Conservation (phyloP, 2,113 vertebrate species). For the Lophochroa leadbeateri region DNA sequence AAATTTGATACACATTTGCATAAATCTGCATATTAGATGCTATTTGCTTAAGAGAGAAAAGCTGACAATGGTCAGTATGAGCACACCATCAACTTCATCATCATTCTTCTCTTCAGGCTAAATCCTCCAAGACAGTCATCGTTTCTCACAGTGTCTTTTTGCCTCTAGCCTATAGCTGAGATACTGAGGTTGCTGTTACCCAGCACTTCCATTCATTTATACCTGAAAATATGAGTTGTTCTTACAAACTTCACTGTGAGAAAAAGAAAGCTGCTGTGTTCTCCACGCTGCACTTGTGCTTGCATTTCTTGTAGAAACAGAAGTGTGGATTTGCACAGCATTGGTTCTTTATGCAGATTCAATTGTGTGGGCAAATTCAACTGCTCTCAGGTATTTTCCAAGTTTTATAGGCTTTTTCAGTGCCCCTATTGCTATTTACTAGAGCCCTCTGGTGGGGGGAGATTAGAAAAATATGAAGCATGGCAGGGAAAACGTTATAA, state of each 20-base stretch:
- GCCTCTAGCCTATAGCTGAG: not conserved
- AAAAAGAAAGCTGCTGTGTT: not conserved
- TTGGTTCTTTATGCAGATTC: not conserved
- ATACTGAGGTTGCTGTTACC: not conserved
- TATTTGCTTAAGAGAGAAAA: not conserved
- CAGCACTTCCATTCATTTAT: not conserved
- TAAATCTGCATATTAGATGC: not conserved
- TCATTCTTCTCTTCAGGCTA: not conserved
- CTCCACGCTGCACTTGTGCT: not conserved
- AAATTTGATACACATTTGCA: not conserved
- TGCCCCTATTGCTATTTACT: not conserved
- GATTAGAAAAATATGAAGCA: not conserved
- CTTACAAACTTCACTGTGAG: not conserved
- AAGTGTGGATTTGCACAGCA: not conserved
- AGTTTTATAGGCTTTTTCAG: not conserved
- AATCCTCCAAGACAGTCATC: not conserved
- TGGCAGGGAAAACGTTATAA: not conserved
- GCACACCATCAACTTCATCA: not conserved
- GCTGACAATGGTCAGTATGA: not conserved
- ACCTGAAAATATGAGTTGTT: not conserved
- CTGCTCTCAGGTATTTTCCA: not conserved
- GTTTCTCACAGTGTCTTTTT: not conserved
- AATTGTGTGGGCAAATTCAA: not conserved
- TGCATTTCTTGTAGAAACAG: not conserved
- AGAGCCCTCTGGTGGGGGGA: constrained; percentile 34